Evolutionary conservation across 2,113 vertebrate genomes (phyloP).

Genomic region (Microcebus ravelobensis): DNA sequence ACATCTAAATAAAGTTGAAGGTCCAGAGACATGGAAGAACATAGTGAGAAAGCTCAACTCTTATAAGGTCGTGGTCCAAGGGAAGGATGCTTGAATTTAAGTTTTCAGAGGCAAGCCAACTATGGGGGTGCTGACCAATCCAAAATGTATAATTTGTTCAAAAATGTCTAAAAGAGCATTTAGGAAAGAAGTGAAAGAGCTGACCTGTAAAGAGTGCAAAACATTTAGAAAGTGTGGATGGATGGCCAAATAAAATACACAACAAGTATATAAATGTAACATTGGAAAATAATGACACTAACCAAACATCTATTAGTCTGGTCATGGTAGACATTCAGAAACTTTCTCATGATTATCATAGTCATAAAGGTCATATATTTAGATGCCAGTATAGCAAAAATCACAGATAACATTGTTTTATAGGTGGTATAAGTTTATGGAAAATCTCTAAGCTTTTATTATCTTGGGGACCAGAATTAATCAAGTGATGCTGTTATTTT

Average conservation of each 20-base stretch:
- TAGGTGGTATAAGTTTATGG: neutral
- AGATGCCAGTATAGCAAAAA: neutral
- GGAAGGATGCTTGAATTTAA: neutral
- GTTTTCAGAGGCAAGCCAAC: neutral
- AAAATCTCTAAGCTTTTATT: neutral
- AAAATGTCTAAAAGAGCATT: neutral
- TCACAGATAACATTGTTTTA: neutral
- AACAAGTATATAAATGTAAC: neutral
- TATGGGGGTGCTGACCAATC: neutral
- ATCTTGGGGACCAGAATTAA: neutral
- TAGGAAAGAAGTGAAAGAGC: neutral
- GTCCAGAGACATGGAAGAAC: neutral
- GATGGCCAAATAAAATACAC: neutral
- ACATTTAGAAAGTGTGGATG: neutral
- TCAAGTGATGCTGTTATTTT: neutral
- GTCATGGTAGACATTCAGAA: neutral
- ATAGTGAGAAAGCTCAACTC: neutral
- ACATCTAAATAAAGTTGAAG: neutral
- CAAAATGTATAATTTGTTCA: neutral
- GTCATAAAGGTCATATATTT: constrained; percentile 19
- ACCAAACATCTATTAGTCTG: neutral
- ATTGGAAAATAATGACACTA: neutral
- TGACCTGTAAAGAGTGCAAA: neutral
- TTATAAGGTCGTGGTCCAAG: neutral
- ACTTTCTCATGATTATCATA: neutral